Evolutionary conservation across 2,888 invertebrate species (phyloP), one percentile per base, ranked within the genome.

Genomic region (Panzeria rudis): DNA sequence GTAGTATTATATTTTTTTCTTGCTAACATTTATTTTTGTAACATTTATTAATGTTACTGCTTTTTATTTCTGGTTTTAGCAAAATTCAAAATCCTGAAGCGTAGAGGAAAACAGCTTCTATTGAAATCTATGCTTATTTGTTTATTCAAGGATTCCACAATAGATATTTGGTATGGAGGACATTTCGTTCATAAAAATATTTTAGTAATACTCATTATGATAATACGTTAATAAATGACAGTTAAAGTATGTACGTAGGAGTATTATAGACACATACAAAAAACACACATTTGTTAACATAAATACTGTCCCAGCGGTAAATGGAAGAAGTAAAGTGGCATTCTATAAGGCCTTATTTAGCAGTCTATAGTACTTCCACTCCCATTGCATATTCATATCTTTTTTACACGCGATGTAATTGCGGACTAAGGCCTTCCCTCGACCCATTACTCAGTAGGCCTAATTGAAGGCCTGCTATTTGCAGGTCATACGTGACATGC

Each of bases 171-270:
- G 52, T 20, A 44, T 35, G 66, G 68, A 54, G 59, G 20, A 50
- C 50, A 52, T 52, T 52, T 52, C 29, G 52, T 69, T 47, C 71
- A 71, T 82, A 77, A 71, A 72, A 71, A 77, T 71, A 82, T 76
- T 71, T 76, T 64, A 56, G 59, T 69, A 71, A 78, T 62, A 71
- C 41, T 69, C 75, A 76, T 82, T 82, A 82, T 75, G 23, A 66
- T 82, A 82, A 77, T 82, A 77, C 71, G 38, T 64, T 71, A 64
- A 82, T 82, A 82, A 76, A 76, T 76, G 71, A 64, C 76, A 82
- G 76, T 25, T 50, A 71, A 61, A 73, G 29, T 78, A 69, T 59
- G 59, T 54, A 52, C 17, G 3, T 25, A 62, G 15, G 72, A 50
- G 61, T 62, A 32, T 29, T 59, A 29, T 23, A 50, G 0, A 47